These are phyloP conservation scores for Paraescarpia echinospica DNA, from an alignment of 1,140 invertebrate genomes.

Conservation along the genomic window DNA sequence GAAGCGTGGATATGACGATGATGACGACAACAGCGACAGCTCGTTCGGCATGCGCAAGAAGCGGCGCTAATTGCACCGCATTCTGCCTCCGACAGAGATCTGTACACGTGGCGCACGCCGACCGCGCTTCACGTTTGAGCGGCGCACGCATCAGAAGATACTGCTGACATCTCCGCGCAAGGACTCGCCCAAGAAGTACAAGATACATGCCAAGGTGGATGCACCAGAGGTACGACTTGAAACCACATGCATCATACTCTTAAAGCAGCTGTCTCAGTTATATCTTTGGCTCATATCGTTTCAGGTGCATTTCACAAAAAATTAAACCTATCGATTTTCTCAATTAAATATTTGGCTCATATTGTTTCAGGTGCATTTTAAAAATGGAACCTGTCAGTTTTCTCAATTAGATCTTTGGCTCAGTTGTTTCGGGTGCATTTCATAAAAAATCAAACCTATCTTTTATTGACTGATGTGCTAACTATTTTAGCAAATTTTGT, in stretches of 20 bases:
- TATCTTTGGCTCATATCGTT: too few relatives aligned
- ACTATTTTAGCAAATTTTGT: too few relatives aligned
- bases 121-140: constrained; percentile 60
- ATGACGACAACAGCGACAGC: constrained; percentile 28
- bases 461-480: too few relatives aligned
- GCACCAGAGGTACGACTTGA: background rate
- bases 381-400: too few relatives aligned
- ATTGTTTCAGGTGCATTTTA: too few relatives aligned
- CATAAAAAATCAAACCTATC: too few relatives aligned
- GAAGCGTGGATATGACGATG: constrained; percentile 18
- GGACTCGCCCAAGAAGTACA: background rate
- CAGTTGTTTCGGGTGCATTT: too few relatives aligned
- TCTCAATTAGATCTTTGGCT: too few relatives aligned
- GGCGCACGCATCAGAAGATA: constrained; percentile 38
- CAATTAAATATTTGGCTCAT: too few relatives aligned
- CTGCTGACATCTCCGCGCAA: background rate
- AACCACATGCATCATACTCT: background rate
- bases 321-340: too few relatives aligned
- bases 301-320: too few relatives aligned
- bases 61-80: background rate
- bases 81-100: constrained; percentile 58
- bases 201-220: background rate
- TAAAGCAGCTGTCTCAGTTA: too few relatives aligned
- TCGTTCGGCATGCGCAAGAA: background rate
- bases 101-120: constrained; percentile 67